A percentile compares a stretch with the other conserved stretches of the same genome.
Conservation (phyloP, 2,888 invertebrate species). For the Torymus texanus region DNA sequence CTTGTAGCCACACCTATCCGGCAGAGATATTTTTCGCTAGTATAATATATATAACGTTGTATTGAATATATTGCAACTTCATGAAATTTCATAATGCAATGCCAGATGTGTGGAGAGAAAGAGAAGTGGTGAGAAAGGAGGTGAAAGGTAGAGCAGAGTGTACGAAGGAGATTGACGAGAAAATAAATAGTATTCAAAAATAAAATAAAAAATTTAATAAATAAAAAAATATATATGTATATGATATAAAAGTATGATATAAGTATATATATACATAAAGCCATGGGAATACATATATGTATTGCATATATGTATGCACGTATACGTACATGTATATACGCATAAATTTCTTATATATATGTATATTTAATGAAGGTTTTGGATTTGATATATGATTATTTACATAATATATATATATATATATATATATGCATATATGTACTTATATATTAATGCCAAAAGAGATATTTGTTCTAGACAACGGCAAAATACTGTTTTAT, state of each 20-base stretch:
- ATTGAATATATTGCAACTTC: slow-evolving; percentile 64
- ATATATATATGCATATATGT: slow-evolving; percentile 61
- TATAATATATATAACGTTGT: slow-evolving; percentile 26
- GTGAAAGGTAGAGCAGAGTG: no score
- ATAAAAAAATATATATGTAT: slow-evolving; percentile 31
- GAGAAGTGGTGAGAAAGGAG: no score
- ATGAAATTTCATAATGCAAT: slow-evolving; percentile 75
- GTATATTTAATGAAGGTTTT: slow-evolving; percentile 37
- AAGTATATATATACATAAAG: slow-evolving; percentile 58
- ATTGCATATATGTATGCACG: slow-evolving; percentile 58
- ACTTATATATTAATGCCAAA: slow-evolving; percentile 60
- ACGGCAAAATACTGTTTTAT: slow-evolving; percentile 69
- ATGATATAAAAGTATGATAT: slow-evolving; percentile 59
- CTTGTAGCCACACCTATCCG: slow-evolving; percentile 63
- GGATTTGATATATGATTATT: slow-evolving; percentile 47
- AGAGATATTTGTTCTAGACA: slow-evolving; percentile 63
- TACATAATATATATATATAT: slow-evolving; percentile 51
- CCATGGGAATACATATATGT: slow-evolving; percentile 56
- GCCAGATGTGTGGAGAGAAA: slow-evolving; percentile 1
- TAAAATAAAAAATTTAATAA: no score
- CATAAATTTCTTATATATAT: slow-evolving; percentile 43
- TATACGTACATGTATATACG: slow-evolving; percentile 42
- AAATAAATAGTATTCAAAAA: no score
- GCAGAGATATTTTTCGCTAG: slow-evolving; percentile 65
- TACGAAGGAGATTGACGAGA: no score